A percentile compares a stretch with the other conserved stretches of the same genome.
phyloP scores from a whole-genome alignment of 1,140 invertebrate genomes.

The Marisa cornuarietis region DNA sequence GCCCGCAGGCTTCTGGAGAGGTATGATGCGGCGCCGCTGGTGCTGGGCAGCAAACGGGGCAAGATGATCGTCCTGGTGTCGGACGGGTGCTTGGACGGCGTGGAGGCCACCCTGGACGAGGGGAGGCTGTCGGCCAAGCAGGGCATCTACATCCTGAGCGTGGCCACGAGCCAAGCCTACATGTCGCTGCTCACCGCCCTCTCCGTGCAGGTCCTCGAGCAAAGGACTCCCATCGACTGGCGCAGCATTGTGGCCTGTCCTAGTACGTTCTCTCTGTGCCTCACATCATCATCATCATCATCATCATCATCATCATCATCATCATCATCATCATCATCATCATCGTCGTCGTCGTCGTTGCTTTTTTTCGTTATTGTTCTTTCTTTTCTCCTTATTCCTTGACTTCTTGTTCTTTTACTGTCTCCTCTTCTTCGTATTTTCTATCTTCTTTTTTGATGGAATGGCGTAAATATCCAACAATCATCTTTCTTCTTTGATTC shows the following conservation, averaged over 20 bases:
- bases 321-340: too few relatives aligned
- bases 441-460: too few relatives aligned
- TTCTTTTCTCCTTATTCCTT: too few relatives aligned
- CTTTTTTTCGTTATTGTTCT: too few relatives aligned
- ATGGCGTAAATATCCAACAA: too few relatives aligned
- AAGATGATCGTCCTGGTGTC: constrained; percentile 30
- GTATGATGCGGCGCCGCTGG: background rate
- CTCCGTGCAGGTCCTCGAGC: constrained; percentile 24
- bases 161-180: constrained; percentile 11
- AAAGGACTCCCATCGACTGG: constrained; percentile 31
- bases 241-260: constrained; percentile 27
- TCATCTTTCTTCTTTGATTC: too few relatives aligned
- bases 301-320: background rate
- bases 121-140: background rate
- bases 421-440: too few relatives aligned
- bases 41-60: constrained; percentile 10
- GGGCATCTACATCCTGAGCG: constrained; percentile 11
- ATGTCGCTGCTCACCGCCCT: constrained; percentile 18
- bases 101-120: constrained; percentile 8
- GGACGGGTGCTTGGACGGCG: constrained; percentile 29
- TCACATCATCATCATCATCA: too few relatives aligned
- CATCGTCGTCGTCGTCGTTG: too few relatives aligned
- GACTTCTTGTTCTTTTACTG: too few relatives aligned
- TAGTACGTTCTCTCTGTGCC: constrained; percentile 10
- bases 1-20: background rate